These are phyloP conservation scores for Eidolon helvum DNA, from an alignment of 2,113 vertebrate genomes.

Conservation along the genomic window DNA sequence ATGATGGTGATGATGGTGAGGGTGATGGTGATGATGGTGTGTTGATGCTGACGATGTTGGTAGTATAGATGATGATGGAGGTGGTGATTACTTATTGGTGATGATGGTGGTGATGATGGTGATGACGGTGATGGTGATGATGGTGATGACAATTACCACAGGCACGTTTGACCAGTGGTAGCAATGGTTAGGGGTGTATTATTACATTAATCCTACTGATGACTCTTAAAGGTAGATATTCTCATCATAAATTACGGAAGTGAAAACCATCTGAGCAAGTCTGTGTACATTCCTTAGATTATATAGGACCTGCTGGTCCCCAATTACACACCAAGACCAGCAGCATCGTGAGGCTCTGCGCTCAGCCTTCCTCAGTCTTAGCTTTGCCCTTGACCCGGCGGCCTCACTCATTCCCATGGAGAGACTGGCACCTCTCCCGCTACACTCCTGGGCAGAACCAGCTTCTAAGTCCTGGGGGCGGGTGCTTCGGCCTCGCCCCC, in stretches of 20 bases:
- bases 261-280: accelerated
- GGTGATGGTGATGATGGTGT: accelerated
- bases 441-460: neutral
- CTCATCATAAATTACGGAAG: neutral
- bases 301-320: accelerated
- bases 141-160: accelerated
- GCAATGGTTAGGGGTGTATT: too few species aligned
- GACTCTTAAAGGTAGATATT: neutral
- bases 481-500: neutral
- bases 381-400: neutral
- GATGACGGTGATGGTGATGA: accelerated
- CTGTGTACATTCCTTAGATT: too few species aligned
- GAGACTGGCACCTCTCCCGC: neutral
- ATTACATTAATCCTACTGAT: neutral
- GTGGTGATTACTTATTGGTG: accelerated
- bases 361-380: too few species aligned
- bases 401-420: neutral
- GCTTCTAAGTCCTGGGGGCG: neutral
- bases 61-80: too few species aligned
- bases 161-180: neutral
- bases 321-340: neutral
- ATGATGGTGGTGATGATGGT: accelerated
- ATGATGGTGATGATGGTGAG: accelerated
- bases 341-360: accelerated
- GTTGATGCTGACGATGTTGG: too few species aligned